A percentile compares a stretch with the other conserved stretches of the same genome.
These are phyloP conservation scores for Drosophila sordidula DNA, from an alignment of 2,888 invertebrate genomes.

Conservation along the genomic window DNA sequence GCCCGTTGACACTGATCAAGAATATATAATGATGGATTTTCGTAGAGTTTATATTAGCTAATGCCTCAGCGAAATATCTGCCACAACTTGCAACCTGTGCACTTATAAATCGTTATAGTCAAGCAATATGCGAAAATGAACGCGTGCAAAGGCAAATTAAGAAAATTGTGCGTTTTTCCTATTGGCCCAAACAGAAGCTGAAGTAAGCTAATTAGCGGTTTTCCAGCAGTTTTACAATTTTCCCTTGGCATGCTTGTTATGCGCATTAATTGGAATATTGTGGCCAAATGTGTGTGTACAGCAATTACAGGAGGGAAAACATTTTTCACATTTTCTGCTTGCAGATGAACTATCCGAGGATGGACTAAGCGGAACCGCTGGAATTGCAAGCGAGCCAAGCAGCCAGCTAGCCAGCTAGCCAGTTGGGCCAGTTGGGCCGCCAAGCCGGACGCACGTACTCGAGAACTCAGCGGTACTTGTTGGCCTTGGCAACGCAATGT, in stretches of 20 bases:
- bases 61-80: no score
- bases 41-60: no score
- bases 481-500: slow-evolving; percentile 64
- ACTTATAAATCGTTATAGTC: no score
- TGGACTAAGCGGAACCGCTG: slow-evolving; percentile 31
- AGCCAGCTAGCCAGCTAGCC: slow-evolving; percentile 5
- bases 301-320: background rate
- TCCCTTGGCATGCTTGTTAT: background rate
- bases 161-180: no score
- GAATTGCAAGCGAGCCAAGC: slow-evolving; percentile 3
- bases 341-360: slow-evolving; percentile 26
- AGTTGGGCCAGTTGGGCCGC: background rate
- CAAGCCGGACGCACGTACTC: background rate
- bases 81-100: no score
- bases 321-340: slow-evolving; percentile 15
- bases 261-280: background rate
- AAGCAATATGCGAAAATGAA: no score
- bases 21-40: no score
- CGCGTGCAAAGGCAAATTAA: no score
- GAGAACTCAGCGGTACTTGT: slow-evolving; percentile 13
- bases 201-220: background rate
- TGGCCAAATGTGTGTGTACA: background rate
- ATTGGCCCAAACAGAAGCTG: background rate
- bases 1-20: no score
- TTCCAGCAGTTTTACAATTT: background rate